phyloP scores from a whole-genome alignment of 2,113 vertebrate species.

The Chionodraco myersi region DNA sequence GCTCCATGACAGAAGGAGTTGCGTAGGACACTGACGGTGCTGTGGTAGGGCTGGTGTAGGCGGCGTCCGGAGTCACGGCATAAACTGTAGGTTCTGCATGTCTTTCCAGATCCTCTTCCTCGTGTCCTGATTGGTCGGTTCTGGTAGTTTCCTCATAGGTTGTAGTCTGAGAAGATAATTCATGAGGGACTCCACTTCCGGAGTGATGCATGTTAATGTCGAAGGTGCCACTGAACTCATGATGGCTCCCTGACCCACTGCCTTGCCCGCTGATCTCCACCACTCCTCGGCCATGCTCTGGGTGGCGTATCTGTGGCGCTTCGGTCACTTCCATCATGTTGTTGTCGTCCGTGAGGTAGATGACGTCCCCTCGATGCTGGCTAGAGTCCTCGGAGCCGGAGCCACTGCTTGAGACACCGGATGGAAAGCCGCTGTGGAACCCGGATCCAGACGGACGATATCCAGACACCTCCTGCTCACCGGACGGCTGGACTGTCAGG shows the following conservation, averaged over 20 bases:
- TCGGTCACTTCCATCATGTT: slow-evolving; percentile 79
- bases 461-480: slow-evolving; percentile 87
- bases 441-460: slow-evolving; percentile 76
- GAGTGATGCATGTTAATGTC: slow-evolving; percentile 47
- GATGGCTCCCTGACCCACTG: slow-evolving; percentile 70
- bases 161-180: not conserved
- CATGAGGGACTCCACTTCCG: slow-evolving; percentile 40
- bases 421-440: slow-evolving; percentile 74
- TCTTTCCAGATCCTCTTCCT: slow-evolving; percentile 23
- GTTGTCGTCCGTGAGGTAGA: slow-evolving; percentile 84
- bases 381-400: slow-evolving; percentile 63
- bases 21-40: slow-evolving; percentile 64
- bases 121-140: slow-evolving; percentile 24
- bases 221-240: slow-evolving; percentile 61
- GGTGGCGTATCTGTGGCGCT: slow-evolving; percentile 68
- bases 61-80: slow-evolving; percentile 32
- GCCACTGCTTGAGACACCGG: slow-evolving; percentile 50
- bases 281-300: slow-evolving; percentile 84
- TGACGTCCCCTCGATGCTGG: slow-evolving; percentile 55
- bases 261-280: slow-evolving; percentile 78
- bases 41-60: slow-evolving; percentile 66
- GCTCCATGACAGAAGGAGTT: slow-evolving; percentile 67
- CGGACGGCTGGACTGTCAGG: slow-evolving; percentile 76
- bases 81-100: slow-evolving; percentile 54
- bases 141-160: slow-evolving; percentile 28